These are phyloP conservation scores for Acrobasis consociella DNA, from an alignment of 2,888 invertebrate genomes.

Conservation along the genomic window DNA sequence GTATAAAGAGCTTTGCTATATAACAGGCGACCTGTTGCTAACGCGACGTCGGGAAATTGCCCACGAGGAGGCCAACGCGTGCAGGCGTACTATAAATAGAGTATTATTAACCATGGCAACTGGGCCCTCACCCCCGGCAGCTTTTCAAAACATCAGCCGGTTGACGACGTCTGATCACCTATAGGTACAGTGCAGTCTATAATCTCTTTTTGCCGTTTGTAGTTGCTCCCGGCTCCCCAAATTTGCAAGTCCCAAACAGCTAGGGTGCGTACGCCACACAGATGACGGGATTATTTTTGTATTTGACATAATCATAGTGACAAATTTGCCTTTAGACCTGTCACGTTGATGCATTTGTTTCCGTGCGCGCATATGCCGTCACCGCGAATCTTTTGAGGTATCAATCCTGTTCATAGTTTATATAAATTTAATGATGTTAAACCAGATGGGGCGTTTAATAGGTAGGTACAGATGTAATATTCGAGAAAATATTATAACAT, in stretches of 20 bases:
- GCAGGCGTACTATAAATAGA: constrained; percentile 52
- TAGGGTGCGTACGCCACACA: constrained; percentile 77
- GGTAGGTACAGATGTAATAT: neutral
- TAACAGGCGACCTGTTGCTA: constrained; percentile 68
- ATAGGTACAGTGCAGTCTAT: constrained; percentile 72
- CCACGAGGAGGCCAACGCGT: constrained; percentile 46
- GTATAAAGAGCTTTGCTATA: constrained; percentile 55
- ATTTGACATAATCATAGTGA: constrained; percentile 83
- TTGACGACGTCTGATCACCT: constrained; percentile 75
- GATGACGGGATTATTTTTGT: constrained; percentile 82
- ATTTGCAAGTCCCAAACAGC: constrained; percentile 72
- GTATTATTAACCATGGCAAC: constrained; percentile 80
- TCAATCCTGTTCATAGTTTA: constrained; percentile 9
- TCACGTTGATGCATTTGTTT: constrained; percentile 63
- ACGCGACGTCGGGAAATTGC: constrained; percentile 51
- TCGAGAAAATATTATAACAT: too few species aligned
- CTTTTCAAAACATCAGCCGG: constrained; percentile 69
- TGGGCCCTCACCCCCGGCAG: constrained; percentile 59
- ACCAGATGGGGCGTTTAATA: neutral
- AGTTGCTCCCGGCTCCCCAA: constrained; percentile 61
- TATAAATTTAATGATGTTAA: constrained; percentile 9
- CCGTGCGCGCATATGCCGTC: constrained; percentile 50
- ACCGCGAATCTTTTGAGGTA: constrained; percentile 15
- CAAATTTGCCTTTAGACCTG: constrained; percentile 78
- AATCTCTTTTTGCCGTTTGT: constrained; percentile 66